phyloP scores from a whole-genome alignment of 2,113 vertebrate genomes.

The Gambusia affinis region DNA sequence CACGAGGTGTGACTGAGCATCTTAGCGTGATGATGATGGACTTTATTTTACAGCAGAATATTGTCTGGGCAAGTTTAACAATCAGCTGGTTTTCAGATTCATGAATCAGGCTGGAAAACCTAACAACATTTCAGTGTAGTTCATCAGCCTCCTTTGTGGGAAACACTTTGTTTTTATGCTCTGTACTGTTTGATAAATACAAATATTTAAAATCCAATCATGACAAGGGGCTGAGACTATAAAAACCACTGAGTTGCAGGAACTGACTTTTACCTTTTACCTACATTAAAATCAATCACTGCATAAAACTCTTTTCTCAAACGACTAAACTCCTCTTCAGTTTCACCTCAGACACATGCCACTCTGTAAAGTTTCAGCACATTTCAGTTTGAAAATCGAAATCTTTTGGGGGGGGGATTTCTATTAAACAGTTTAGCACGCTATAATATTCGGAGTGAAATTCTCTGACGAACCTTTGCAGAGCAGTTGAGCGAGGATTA shows the following conservation, averaged over 20 bases:
- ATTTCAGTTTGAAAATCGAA: slow-evolving; percentile 14
- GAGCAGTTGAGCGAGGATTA: not conserved
- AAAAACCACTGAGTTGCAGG: slow-evolving; percentile 33
- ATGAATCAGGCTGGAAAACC: slow-evolving; percentile 9
- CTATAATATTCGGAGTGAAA: slow-evolving; percentile 7
- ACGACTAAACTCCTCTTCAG: slow-evolving; percentile 28
- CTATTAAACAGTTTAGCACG: slow-evolving; percentile 2
- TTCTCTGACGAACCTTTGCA: slow-evolving; percentile 11
- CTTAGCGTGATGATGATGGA: slow-evolving; percentile 31
- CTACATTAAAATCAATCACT: slow-evolving; percentile 67
- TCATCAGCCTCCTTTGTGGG: not conserved
- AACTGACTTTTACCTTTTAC: slow-evolving; percentile 36
- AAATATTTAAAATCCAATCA: not conserved
- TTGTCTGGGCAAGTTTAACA: slow-evolving; percentile 3
- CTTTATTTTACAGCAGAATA: slow-evolving; percentile 19
- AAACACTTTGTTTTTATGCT: not conserved
- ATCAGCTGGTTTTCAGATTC: not conserved
- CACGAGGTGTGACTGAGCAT: slow-evolving; percentile 29
- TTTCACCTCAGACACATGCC: slow-evolving; percentile 27
- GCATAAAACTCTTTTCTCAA: slow-evolving; percentile 41
- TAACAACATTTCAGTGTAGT: slow-evolving; percentile 1
- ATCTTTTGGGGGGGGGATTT: slow-evolving; percentile 17
- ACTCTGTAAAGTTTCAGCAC: slow-evolving; percentile 36
- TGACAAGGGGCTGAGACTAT: slow-evolving; percentile 24
- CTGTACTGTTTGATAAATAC: not conserved